These are phyloP conservation scores for Cheilosia grossa DNA, from an alignment of 2,888 invertebrate species.

Conservation along the genomic window DNA sequence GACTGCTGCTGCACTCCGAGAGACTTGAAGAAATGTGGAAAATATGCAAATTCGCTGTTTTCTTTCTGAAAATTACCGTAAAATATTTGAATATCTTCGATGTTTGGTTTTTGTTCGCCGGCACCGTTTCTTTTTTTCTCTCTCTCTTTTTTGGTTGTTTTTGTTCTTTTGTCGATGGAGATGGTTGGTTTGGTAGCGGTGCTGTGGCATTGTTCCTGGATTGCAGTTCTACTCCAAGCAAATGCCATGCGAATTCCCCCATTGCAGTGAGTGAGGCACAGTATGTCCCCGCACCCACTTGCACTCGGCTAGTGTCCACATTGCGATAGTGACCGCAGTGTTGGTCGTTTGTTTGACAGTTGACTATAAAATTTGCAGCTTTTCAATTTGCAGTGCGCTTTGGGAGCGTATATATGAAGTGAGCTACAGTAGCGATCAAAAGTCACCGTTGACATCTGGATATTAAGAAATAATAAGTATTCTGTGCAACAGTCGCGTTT, in stretches of 20 bases:
- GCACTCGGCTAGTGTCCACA: constrained; percentile 8
- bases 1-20: constrained; percentile 5
- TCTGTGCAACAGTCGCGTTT: no score
- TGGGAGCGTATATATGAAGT: neutral
- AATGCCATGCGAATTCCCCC: constrained; percentile 60
- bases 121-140: constrained; percentile 41
- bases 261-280: constrained; percentile 39
- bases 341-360: constrained; percentile 64
- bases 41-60: constrained; percentile 75
- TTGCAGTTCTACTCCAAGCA: constrained; percentile 19
- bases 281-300: neutral
- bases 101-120: constrained; percentile 74
- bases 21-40: constrained; percentile 66
- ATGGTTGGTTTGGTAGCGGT: constrained; percentile 26
- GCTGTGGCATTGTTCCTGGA: constrained; percentile 60
- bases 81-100: constrained; percentile 75
- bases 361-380: constrained; percentile 54
- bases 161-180: constrained; percentile 26
- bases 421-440: constrained; percentile 20
- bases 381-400: constrained; percentile 34
- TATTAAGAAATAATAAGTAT: no score
- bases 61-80: constrained; percentile 74
- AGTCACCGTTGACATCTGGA: neutral
- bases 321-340: constrained; percentile 32
- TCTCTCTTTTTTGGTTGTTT: constrained; percentile 63